These are phyloP conservation scores for Synanthedon tipuliformis DNA, from an alignment of 2,888 invertebrate genomes.

Conservation along the genomic window DNA sequence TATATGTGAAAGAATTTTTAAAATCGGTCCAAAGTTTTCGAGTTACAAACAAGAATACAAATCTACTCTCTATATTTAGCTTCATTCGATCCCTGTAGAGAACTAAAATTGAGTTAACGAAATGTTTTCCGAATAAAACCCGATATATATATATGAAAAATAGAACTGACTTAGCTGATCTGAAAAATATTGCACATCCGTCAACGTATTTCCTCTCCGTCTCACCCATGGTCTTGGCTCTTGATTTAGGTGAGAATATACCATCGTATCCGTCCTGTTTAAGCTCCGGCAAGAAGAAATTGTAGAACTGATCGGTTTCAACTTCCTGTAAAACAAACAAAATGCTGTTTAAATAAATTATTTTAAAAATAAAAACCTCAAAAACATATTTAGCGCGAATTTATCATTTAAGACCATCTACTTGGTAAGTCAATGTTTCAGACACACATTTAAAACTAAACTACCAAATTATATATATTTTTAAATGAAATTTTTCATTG, in stretches of 20 bases:
- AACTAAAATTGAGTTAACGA: too few species aligned
- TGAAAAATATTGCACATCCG: constrained; percentile 98
- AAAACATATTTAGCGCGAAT: background rate
- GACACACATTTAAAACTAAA: too few species aligned
- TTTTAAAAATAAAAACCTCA: constrained; percentile 4
- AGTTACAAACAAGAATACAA: too few species aligned
- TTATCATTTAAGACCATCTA: too few species aligned
- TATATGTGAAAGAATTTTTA: too few species aligned
- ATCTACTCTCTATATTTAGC: too few species aligned
- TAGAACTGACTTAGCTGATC: constrained; percentile 83
- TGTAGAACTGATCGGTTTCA: constrained; percentile 98
- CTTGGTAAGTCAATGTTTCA: too few species aligned
- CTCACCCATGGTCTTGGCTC: constrained; percentile 98
- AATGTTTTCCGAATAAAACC: too few species aligned
- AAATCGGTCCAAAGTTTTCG: too few species aligned
- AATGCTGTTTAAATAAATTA: constrained; percentile 13
- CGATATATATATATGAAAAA: too few species aligned
- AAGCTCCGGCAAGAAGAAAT: constrained; percentile 94
- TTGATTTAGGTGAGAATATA: constrained; percentile 97
- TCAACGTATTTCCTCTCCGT: constrained; percentile 97
- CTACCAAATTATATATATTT: too few species aligned
- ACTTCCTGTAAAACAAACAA: constrained; percentile 79
- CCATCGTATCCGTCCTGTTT: constrained; percentile 93
- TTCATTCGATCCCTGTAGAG: too few species aligned
- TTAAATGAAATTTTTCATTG: background rate